phyloP scores from a whole-genome alignment of 2,797 vertebrate species.

The Echeneis naucrates region DNA sequence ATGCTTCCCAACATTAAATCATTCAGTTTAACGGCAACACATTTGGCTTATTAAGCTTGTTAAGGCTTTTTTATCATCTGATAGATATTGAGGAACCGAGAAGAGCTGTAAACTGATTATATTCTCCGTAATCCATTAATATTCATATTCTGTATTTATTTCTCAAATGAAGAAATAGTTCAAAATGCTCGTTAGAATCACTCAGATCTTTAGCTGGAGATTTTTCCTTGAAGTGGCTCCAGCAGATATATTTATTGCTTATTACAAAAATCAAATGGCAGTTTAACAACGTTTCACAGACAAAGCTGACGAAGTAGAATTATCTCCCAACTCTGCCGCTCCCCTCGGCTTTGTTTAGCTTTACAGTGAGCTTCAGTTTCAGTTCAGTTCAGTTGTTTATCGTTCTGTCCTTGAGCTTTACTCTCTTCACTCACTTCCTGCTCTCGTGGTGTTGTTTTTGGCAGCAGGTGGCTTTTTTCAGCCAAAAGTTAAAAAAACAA shows the following conservation, averaged over 20 bases:
- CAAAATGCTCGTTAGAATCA: background rate
- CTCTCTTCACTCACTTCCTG: background rate
- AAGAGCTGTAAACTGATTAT: background rate
- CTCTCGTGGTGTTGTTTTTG: background rate
- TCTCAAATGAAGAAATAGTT: background rate
- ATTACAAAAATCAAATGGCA: background rate
- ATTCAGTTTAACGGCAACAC: background rate
- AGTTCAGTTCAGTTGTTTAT: no score
- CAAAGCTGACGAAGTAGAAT: background rate
- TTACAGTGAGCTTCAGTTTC: background rate
- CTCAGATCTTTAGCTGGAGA: no score
- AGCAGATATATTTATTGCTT: background rate
- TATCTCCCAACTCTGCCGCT: background rate
- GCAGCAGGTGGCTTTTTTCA: background rate
- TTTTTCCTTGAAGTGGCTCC: background rate
- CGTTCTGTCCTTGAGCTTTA: background rate
- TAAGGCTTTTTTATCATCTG: background rate
- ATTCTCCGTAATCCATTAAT: background rate
- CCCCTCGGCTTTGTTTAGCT: background rate
- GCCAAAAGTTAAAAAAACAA: no score
- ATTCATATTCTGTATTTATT: background rate
- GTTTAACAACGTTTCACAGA: background rate
- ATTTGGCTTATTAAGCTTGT: background rate
- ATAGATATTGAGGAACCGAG: background rate
- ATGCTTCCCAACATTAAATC: background rate